Evolutionary conservation across 2,888 invertebrate genomes (phyloP).

Genomic region (Choreutis nemorana): DNA sequence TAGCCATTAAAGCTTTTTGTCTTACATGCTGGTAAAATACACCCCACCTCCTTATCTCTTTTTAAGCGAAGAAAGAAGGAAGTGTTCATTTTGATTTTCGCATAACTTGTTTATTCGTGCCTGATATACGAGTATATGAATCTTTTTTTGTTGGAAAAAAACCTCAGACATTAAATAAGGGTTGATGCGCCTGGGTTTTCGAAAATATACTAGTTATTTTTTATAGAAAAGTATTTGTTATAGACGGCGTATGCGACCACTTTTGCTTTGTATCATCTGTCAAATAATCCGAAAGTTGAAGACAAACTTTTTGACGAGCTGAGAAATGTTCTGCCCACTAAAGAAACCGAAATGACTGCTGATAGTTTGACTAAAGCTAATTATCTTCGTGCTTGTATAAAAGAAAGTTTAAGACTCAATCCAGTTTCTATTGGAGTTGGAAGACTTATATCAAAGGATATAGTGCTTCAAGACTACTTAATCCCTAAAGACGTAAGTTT

Average conservation of each 20-base stretch:
- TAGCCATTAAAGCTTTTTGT: no score
- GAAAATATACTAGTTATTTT: not conserved
- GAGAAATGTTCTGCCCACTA: constrained; percentile 54
- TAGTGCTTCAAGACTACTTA: constrained; percentile 73
- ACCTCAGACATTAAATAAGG: no score
- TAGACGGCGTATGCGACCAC: constrained; percentile 81
- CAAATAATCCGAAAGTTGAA: constrained; percentile 74
- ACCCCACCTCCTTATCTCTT: no score
- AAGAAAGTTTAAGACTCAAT: constrained; percentile 83
- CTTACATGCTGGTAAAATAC: no score
- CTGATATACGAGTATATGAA: no score
- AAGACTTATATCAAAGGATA: constrained; percentile 73
- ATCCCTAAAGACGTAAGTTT: constrained; percentile 78
- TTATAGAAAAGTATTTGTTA: constrained; percentile 17
- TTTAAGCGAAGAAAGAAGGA: no score
- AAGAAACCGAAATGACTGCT: constrained; percentile 58
- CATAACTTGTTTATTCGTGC: no score
- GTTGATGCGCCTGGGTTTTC: no score
- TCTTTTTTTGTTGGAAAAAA: no score
- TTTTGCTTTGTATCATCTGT: constrained; percentile 82
- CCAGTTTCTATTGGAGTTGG: constrained; percentile 88
- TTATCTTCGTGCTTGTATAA: constrained; percentile 82
- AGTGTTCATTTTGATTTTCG: no score
- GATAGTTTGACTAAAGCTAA: constrained; percentile 68
- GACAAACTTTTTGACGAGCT: constrained; percentile 73